Percentiles rank a stretch among this genome's conserved stretches.
Conservation (phyloP, 2,888 invertebrate genomes). For the Leptopilina syphax region DNA sequence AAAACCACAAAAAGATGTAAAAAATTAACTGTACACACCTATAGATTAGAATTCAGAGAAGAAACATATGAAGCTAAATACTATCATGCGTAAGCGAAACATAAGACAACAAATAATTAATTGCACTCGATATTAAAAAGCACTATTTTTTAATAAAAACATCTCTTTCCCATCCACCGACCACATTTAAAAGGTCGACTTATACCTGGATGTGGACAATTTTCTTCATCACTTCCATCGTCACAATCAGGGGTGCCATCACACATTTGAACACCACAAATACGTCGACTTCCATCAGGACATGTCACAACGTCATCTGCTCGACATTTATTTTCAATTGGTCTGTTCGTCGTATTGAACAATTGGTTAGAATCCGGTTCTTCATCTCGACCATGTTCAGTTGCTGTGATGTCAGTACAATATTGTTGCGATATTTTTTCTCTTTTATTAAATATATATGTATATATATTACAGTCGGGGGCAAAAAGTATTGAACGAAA, state of each 20-base stretch:
- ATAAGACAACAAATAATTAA: neutral
- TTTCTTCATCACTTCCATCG: constrained; percentile 83
- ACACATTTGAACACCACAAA: constrained; percentile 81
- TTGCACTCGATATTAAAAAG: constrained; percentile 42
- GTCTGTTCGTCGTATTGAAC: constrained; percentile 31
- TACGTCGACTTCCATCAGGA: constrained; percentile 77
- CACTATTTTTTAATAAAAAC: constrained; percentile 10
- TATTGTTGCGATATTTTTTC: neutral
- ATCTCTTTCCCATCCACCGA: constrained; percentile 10
- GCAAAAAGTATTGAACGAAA: neutral
- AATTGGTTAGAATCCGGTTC: constrained; percentile 21
- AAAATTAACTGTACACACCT: no score
- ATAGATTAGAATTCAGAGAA: neutral
- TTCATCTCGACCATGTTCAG: neutral
- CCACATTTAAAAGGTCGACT: constrained; percentile 2
- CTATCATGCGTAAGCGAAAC: constrained; percentile 40
- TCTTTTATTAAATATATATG: constrained; percentile 5
- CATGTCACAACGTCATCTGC: constrained; percentile 79
- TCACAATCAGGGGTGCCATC: constrained; percentile 82
- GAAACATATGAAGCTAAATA: constrained; percentile 19
- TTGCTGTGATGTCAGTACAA: constrained; percentile 22
- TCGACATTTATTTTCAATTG: constrained; percentile 74
- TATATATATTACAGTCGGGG: neutral
- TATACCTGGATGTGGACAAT: constrained; percentile 75
- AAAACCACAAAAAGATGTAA: no score